Evolutionary conservation across 2,888 invertebrate genomes (phyloP).

Genomic region (Conchocele bisecta): DNA sequence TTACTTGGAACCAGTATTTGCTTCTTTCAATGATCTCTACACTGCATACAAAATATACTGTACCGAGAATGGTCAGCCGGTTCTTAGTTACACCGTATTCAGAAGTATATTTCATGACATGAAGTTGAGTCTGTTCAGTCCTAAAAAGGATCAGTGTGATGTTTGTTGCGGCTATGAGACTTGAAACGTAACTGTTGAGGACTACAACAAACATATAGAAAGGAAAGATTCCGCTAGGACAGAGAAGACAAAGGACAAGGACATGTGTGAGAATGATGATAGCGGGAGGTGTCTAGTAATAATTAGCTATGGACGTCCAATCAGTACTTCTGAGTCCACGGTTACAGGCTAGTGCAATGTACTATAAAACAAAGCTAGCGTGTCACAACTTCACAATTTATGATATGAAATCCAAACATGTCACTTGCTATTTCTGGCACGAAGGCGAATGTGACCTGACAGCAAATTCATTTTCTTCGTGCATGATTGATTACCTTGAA

Average conservation of each 20-base stretch:
- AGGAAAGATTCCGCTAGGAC: conserved; percentile 31
- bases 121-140: conserved; percentile 36
- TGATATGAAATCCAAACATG: conserved; percentile 21
- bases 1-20: conserved; percentile 38
- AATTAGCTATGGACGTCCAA: conserved; percentile 53
- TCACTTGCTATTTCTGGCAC: conserved; percentile 54
- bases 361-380: conserved; percentile 52
- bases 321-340: conserved; percentile 49
- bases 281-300: conserved; percentile 36
- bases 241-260: conserved; percentile 47
- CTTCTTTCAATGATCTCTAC: conserved; percentile 24
- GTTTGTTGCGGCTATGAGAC: conserved; percentile 38
- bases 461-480: conserved; percentile 35
- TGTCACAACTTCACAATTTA: conserved; percentile 54
- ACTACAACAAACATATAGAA: conserved; percentile 36
- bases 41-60: conserved; percentile 13
- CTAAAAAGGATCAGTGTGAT: conserved; percentile 54
- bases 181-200: conserved; percentile 43
- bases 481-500: conserved; percentile 30
- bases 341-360: conserved; percentile 49
- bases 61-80: background rate
- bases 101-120: conserved; percentile 28
- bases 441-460: conserved; percentile 51
- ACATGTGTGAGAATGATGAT: background rate
- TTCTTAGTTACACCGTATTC: conserved; percentile 10